A percentile compares a stretch with the other conserved stretches of the same genome.
phyloP scores from a whole-genome alignment of 2,113 vertebrate species.

The Leptosomus discolor region DNA sequence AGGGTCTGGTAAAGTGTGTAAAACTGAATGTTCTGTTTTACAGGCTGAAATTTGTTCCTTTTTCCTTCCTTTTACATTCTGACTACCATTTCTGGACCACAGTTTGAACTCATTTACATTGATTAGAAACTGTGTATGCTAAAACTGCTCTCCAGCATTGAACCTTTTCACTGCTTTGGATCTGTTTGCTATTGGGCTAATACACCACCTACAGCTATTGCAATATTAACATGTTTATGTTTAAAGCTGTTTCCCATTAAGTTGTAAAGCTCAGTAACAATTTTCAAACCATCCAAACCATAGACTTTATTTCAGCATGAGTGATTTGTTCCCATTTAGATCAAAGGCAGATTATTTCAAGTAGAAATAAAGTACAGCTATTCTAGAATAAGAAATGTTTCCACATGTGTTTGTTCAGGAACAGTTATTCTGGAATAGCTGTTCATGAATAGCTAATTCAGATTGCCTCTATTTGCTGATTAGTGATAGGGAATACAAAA shows the following conservation, averaged over 20 bases:
- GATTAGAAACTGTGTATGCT: not conserved
- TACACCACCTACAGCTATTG: not conserved
- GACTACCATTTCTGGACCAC: not conserved
- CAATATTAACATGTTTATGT: not conserved
- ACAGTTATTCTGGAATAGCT: not conserved
- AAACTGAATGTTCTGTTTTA: not conserved
- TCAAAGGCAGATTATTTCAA: not conserved
- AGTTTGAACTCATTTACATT: not conserved
- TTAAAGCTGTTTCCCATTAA: constrained; percentile 1
- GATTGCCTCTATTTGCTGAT: not conserved
- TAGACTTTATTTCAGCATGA: not conserved
- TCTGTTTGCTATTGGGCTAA: not conserved
- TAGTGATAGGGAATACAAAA: constrained; percentile 31
- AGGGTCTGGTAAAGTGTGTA: not conserved
- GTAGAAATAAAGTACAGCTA: not conserved
- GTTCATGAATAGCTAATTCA: constrained; percentile 40
- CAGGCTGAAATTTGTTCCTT: not conserved
- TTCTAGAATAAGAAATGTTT: not conserved
- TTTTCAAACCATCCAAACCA: not conserved
- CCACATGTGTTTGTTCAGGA: not conserved
- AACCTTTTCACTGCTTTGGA: not conserved
- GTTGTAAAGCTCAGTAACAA: not conserved
- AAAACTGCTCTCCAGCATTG: not conserved
- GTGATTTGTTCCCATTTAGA: not conserved
- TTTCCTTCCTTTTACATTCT: not conserved